Conservation (phyloP, 2,888 invertebrate species). For the Rhaphigaster nebulosa region DNA sequence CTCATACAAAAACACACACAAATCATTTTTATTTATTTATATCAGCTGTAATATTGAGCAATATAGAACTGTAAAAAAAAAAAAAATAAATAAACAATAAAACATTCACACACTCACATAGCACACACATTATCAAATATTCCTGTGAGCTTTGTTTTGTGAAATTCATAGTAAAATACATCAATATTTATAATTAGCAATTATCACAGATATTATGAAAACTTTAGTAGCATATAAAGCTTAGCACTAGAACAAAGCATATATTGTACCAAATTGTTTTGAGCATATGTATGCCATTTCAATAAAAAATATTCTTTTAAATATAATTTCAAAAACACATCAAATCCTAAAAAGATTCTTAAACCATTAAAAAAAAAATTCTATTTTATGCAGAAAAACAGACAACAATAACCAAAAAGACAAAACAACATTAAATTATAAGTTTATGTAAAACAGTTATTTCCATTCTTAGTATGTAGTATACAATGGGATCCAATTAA, state of each 20-base stretch:
- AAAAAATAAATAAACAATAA: neutral
- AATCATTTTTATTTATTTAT: neutral
- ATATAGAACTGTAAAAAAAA: conserved; percentile 4
- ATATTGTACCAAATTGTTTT: conserved; percentile 15
- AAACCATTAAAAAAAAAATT: neutral
- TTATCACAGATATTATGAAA: conserved; percentile 47
- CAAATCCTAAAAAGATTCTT: neutral
- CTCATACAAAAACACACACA: no score
- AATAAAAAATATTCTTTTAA: neutral
- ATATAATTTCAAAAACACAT: neutral
- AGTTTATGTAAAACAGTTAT: neutral
- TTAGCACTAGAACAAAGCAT: conserved; percentile 22
- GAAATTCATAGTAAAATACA: conserved; percentile 39
- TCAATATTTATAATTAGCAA: conserved; percentile 40
- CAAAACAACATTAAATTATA: neutral
- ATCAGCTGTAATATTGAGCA: conserved; percentile 16
- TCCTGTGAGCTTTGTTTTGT: conserved; percentile 20
- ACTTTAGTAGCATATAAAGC: conserved; percentile 41
- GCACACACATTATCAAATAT: neutral
- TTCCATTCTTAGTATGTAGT: neutral
- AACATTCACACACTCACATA: neutral
- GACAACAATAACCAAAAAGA: neutral
- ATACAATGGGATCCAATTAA: neutral
- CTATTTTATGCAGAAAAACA: neutral
- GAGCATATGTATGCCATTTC: conserved; percentile 11